These are phyloP conservation scores for Hylomyscus alleni DNA, from an alignment of 2,797 vertebrate genomes.

Conservation along the genomic window DNA sequence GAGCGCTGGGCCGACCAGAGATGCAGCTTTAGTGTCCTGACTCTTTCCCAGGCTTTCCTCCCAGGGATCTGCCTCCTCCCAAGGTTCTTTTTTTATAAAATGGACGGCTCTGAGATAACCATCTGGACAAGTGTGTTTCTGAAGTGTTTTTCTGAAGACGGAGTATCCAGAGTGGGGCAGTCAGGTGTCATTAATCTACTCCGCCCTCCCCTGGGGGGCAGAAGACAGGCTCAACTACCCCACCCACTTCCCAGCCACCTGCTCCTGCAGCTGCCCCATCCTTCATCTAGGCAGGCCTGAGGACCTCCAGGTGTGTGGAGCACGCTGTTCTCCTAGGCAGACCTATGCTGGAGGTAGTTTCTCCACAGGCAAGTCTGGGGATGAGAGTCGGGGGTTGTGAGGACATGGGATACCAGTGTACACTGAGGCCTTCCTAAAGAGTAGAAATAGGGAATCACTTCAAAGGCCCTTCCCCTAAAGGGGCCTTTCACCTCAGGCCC, in stretches of 20 bases:
- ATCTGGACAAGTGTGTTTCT: constrained; percentile 17
- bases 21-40: not conserved
- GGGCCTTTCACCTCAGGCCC: not conserved
- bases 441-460: not conserved
- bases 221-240: constrained; percentile 22
- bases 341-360: not conserved
- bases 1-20: not conserved
- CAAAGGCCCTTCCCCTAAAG: not conserved
- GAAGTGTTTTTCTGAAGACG: constrained; percentile 32
- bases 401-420: no score
- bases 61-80: not conserved
- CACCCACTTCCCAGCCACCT: not conserved
- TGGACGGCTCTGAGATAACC: constrained; percentile 1
- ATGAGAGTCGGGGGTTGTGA: not conserved
- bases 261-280: not conserved
- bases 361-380: not conserved
- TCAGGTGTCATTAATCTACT: constrained; percentile 11
- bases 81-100: not conserved
- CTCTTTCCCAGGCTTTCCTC: not conserved
- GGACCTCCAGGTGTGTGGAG: not conserved
- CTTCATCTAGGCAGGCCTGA: not conserved
- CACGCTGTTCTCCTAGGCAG: not conserved
- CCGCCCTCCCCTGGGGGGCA: constrained; percentile 50
- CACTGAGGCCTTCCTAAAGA: not conserved
- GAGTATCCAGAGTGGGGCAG: not conserved